A percentile compares a stretch with the other conserved stretches of the same genome.
Conservation (phyloP, 2,797 vertebrate species). For the Euphonia xanthogaster region DNA sequence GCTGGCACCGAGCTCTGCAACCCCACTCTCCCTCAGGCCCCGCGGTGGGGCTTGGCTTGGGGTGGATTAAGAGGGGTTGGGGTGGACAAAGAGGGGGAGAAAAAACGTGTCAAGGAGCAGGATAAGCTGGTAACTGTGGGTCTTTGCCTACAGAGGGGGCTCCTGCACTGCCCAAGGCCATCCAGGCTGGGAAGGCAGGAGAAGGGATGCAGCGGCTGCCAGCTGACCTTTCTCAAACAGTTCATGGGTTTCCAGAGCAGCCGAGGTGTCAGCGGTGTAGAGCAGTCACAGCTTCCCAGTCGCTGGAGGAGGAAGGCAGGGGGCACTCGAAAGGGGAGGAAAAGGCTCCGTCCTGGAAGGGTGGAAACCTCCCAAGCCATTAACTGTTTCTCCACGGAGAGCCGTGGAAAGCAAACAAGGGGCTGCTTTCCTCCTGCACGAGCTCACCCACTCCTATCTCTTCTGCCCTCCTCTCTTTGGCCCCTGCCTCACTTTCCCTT, state of each 20-base stretch:
- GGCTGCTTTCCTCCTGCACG: neutral
- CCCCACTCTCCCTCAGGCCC: accelerated
- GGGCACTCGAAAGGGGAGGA: constrained; percentile 75
- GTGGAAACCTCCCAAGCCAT: constrained; percentile 49
- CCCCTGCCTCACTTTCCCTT: neutral
- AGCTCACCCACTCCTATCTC: neutral
- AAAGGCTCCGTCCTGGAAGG: constrained; percentile 48
- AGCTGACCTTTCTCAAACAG: constrained; percentile 82
- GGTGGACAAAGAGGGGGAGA: neutral
- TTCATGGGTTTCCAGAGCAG: constrained; percentile 81
- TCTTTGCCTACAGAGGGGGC: constrained; percentile 77
- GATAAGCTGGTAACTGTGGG: neutral
- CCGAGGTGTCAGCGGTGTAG: constrained; percentile 78
- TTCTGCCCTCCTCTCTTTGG: neutral
- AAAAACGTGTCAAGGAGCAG: neutral
- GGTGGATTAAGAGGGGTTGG: neutral
- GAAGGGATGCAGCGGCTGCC: constrained; percentile 55
- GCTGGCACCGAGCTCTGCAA: accelerated
- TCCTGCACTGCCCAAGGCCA: constrained; percentile 50
- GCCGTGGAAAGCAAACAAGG: neutral
- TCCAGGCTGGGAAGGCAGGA: neutral
- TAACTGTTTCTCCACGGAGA: constrained; percentile 7
- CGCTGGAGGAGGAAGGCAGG: constrained; percentile 68
- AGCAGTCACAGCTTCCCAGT: constrained; percentile 74
- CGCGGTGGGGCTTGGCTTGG: accelerated